phyloP scores from a whole-genome alignment of 2,797 vertebrate genomes.

The Alcedo quadribrachys region DNA sequence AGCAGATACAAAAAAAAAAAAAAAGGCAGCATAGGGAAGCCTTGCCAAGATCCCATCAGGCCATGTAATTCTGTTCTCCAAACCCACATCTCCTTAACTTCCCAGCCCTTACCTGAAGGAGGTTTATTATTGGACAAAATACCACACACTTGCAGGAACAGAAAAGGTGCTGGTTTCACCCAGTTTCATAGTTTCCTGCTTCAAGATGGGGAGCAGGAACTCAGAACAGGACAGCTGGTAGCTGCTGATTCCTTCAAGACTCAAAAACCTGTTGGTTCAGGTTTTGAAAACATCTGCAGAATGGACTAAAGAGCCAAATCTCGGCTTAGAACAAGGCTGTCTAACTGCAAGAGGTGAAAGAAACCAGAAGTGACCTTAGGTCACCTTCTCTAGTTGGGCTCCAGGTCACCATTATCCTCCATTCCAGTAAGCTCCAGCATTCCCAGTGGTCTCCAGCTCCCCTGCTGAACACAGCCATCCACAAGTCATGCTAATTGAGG shows the following conservation, averaged over 20 bases:
- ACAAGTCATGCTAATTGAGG: fast-evolving
- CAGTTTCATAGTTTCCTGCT: neutral
- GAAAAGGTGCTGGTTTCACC: neutral
- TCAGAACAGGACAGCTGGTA: neutral
- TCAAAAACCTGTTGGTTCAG: fast-evolving
- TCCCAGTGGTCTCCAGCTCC: neutral
- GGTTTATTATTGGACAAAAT: neutral
- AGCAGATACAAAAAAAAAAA: too few species aligned
- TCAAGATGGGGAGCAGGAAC: neutral
- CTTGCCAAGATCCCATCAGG: neutral
- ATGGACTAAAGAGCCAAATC: fast-evolving
- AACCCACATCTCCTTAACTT: neutral
- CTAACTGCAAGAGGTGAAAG: neutral
- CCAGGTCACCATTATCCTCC: neutral
- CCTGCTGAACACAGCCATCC: neutral
- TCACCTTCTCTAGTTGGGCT: neutral
- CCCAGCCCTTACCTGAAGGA: neutral
- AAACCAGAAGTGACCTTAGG: neutral
- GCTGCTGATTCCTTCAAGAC: neutral
- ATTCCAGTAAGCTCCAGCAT: fast-evolving
- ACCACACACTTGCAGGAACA: neutral
- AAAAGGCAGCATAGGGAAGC: fast-evolving
- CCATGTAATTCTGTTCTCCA: neutral
- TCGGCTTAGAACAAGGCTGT: neutral
- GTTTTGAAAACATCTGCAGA: neutral